phyloP scores from a whole-genome alignment of 2,888 invertebrate species.

The Orchestes rusci region DNA sequence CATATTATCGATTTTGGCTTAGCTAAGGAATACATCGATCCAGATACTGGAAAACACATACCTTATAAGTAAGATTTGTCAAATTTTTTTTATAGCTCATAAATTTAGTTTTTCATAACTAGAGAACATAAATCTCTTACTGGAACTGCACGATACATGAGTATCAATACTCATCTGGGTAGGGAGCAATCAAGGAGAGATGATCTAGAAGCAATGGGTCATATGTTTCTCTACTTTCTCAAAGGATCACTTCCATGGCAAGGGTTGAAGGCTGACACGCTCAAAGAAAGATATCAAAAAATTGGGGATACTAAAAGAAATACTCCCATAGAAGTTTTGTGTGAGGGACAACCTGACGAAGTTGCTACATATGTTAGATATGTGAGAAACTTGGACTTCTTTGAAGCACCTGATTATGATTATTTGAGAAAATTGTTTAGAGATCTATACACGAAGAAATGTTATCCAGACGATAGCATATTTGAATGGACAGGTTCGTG shows the following conservation, averaged over 20 bases:
- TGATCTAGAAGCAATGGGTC: slow-evolving; percentile 98
- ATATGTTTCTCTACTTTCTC: slow-evolving; percentile 99
- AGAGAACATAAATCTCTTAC: slow-evolving; percentile 99
- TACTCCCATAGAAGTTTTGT: slow-evolving; percentile 92
- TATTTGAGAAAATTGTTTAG: slow-evolving; percentile 93
- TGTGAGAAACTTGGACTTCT: slow-evolving; percentile 92
- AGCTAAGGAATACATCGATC: slow-evolving; percentile 99
- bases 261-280: slow-evolving; percentile 98
- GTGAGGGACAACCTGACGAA: slow-evolving; percentile 86
- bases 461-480: slow-evolving; percentile 82
- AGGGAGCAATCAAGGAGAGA: slow-evolving; percentile 99
- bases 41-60: slow-evolving; percentile 99
- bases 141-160: slow-evolving; percentile 99
- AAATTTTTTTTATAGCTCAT: neutral
- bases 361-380: slow-evolving; percentile 96
- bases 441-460: slow-evolving; percentile 80
- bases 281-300: slow-evolving; percentile 99
- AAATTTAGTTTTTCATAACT: slow-evolving; percentile 29
- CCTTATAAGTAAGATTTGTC: slow-evolving; percentile 59
- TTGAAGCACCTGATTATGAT: slow-evolving; percentile 99
- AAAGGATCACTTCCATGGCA: slow-evolving; percentile 99
- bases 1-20: slow-evolving; percentile 99
- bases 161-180: slow-evolving; percentile 99
- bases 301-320: slow-evolving; percentile 99
- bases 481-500: slow-evolving; percentile 80